phyloP scores from a whole-genome alignment of 2,113 vertebrate species.

The Lethenteron reissneri region DNA sequence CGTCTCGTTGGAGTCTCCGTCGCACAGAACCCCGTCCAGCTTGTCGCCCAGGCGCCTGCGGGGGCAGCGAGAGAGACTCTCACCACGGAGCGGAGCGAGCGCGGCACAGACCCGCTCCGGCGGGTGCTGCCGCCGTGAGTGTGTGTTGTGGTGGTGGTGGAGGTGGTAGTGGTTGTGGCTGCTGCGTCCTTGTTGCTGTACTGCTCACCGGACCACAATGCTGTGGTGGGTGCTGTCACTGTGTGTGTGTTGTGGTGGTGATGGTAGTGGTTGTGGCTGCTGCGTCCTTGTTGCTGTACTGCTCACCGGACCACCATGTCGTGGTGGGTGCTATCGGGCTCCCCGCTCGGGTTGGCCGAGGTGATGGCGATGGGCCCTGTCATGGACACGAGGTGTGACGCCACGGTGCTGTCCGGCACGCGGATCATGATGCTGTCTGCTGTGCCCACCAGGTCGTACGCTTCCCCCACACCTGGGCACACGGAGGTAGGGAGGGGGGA shows the following conservation, averaged over 20 bases:
- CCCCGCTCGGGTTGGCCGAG: constrained; percentile 61
- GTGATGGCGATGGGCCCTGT: constrained; percentile 56
- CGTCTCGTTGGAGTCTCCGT: constrained; percentile 12
- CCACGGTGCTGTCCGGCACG: constrained; percentile 51
- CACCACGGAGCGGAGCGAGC: too few relatives aligned
- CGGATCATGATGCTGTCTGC: constrained; percentile 64
- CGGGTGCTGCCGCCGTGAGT: too few relatives aligned
- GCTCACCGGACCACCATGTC: constrained; percentile 54
- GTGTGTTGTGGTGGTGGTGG: too few relatives aligned
- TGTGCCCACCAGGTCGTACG: constrained; percentile 52
- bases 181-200: background rate
- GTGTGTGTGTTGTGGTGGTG: too few relatives aligned
- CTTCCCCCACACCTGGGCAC: constrained; percentile 37
- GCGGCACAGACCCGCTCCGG: too few relatives aligned
- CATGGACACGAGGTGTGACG: constrained; percentile 41
- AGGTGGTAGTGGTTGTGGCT: too few relatives aligned
- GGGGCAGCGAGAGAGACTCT: background rate
- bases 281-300: background rate
- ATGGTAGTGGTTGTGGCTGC: too few relatives aligned
- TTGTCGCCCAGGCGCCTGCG: constrained; percentile 11
- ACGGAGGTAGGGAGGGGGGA: background rate
- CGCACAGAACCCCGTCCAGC: constrained; percentile 12
- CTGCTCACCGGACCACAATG: too few relatives aligned
- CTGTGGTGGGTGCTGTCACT: too few relatives aligned
- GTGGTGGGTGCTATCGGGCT: constrained; percentile 56